phyloP scores from a whole-genome alignment of 2,113 vertebrate species.

The Ranitomeya imitator region DNA sequence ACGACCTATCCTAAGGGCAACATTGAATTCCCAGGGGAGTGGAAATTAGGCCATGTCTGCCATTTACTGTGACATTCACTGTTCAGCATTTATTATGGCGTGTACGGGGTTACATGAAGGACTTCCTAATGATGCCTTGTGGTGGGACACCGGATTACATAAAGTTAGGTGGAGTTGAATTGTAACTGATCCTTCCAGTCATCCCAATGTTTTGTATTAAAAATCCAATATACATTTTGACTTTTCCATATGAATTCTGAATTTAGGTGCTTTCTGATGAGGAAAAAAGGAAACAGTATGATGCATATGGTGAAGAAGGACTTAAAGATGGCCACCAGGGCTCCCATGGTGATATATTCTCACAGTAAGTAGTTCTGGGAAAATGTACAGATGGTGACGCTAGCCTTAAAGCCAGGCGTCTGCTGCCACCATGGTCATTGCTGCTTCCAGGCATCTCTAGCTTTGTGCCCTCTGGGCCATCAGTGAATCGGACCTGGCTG shows the following conservation, averaged over 20 bases:
- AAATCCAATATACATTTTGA: neutral
- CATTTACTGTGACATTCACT: too few species aligned
- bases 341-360: slow-evolving; percentile 97
- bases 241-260: neutral
- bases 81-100: too few species aligned
- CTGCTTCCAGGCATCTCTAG: too few species aligned
- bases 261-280: slow-evolving; percentile 92
- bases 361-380: slow-evolving; percentile 80
- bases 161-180: neutral
- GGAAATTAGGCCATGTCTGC: too few species aligned
- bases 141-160: too few species aligned
- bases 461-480: too few species aligned
- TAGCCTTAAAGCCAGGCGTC: too few species aligned
- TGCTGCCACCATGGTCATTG: too few species aligned
- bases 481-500: neutral
- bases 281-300: slow-evolving; percentile 97
- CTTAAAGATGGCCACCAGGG: slow-evolving; percentile 95
- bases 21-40: too few species aligned
- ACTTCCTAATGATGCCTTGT: too few species aligned
- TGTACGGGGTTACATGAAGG: too few species aligned
- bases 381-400: neutral
- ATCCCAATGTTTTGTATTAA: neutral
- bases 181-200: neutral
- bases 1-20: too few species aligned
- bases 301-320: slow-evolving; percentile 91